Evolutionary conservation across 2,797 vertebrate species (phyloP).

Genomic region (Mastacembelus armatus): DNA sequence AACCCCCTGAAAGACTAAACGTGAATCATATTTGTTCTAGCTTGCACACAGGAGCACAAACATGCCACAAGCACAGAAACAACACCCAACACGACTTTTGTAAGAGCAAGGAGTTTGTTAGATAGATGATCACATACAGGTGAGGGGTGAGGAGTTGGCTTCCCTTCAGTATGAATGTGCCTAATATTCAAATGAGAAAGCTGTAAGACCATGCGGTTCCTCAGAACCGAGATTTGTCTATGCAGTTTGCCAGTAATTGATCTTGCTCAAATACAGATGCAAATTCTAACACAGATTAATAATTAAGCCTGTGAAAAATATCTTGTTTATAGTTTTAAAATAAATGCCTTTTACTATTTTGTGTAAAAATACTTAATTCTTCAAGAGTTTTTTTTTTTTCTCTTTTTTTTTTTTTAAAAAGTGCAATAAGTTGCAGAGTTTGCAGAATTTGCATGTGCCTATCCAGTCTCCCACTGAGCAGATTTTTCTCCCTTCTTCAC

Average conservation of each 20-base stretch:
- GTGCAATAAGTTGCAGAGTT: background rate
- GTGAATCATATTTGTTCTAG: slow-evolving; percentile 6
- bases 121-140: background rate
- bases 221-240: background rate
- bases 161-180: slow-evolving; percentile 1
- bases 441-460: background rate
- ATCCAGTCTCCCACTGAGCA: slow-evolving; percentile 1
- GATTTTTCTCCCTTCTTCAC: slow-evolving; percentile 3
- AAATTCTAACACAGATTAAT: background rate
- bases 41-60: background rate
- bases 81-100: slow-evolving; percentile 2
- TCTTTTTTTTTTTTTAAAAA: background rate
- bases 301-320: background rate
- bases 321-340: background rate
- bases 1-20: background rate
- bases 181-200: slow-evolving; percentile 37
- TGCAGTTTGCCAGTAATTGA: background rate
- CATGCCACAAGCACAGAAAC: background rate
- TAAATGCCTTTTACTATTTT: background rate
- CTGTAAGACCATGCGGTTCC: background rate
- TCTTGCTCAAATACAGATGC: background rate
- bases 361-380: too few species aligned
- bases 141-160: slow-evolving; percentile 20
- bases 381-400: too few species aligned
- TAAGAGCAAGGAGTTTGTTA: background rate